A percentile compares a stretch with the other conserved stretches of the same genome.
Evolutionary conservation across 1,140 invertebrate genomes (phyloP).

Genomic region (Notospermus geniculatus): DNA sequence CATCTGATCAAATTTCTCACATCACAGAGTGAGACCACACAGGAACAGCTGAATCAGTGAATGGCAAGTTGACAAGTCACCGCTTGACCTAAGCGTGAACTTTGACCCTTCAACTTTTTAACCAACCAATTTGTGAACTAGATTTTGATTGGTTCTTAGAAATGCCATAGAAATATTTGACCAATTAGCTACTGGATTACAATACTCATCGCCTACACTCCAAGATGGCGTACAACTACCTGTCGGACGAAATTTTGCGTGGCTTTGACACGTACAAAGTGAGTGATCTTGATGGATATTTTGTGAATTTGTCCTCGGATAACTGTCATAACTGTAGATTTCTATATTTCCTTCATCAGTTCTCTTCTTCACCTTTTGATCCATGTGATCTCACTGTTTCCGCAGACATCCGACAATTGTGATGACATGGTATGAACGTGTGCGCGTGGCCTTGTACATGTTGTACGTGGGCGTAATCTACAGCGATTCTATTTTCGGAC

Average conservation of each 20-base stretch:
- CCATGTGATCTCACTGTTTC: background rate
- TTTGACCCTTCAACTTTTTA: too few species aligned
- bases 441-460: too few species aligned
- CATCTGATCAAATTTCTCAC: too few species aligned
- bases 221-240: slow-evolving; percentile 61
- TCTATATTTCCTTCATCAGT: background rate
- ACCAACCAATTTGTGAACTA: too few species aligned
- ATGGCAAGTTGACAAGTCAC: too few species aligned
- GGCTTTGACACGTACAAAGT: slow-evolving; percentile 94
- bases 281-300: slow-evolving; percentile 29
- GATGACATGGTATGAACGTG: too few species aligned
- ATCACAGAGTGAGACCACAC: too few species aligned
- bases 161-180: background rate
- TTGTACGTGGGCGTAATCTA: too few species aligned
- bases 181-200: slow-evolving; percentile 4
- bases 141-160: too few species aligned
- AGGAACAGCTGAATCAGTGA: too few species aligned
- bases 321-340: background rate
- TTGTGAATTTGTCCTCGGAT: slow-evolving; percentile 10
- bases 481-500: background rate
- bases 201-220: slow-evolving; percentile 20
- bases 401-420: background rate
- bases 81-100: too few species aligned
- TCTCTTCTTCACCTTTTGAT: background rate
- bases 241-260: slow-evolving; percentile 74